Conservation (phyloP, 2,888 invertebrate genomes). For the Emmelina monodactyla region DNA sequence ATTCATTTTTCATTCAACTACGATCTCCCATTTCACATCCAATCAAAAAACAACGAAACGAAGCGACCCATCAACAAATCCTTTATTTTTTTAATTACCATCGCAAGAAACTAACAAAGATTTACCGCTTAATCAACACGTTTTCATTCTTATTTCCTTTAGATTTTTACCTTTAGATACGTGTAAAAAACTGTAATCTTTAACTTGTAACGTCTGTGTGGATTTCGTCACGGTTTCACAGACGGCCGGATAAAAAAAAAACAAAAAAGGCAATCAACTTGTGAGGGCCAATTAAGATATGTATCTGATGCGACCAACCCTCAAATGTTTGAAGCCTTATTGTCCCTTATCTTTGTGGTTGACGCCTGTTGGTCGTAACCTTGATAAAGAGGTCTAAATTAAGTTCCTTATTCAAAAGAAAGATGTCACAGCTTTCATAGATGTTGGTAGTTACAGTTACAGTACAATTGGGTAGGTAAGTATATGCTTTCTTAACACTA, state of each 20-base stretch:
- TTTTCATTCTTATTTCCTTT: no score
- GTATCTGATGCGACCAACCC: conserved; percentile 52
- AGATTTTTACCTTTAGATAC: not conserved
- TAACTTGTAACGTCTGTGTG: conserved; percentile 22
- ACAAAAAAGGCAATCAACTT: conserved; percentile 39
- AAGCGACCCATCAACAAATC: no score
- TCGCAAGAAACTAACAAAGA: conserved; percentile 1
- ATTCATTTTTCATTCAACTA: no score
- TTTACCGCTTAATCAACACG: conserved; percentile 1
- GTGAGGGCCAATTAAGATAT: conserved; percentile 67
- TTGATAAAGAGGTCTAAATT: no score
- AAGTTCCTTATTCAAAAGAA: no score
- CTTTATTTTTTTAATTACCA: conserved; percentile 1
- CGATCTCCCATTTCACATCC: no score
- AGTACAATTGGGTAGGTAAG: no score
- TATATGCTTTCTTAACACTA: no score
- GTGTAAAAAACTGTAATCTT: conserved; percentile 3
- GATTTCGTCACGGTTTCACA: conserved; percentile 43
- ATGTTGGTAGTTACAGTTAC: no score
- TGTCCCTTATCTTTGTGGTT: conserved; percentile 28
- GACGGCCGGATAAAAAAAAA: conserved; percentile 40
- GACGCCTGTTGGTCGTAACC: conserved; percentile 13
- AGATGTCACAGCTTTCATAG: no score
- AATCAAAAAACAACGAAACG: no score
- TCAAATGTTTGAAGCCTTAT: conserved; percentile 46